Evolutionary conservation across 2,888 invertebrate species (phyloP).

Genomic region (Polietes domitor): DNA sequence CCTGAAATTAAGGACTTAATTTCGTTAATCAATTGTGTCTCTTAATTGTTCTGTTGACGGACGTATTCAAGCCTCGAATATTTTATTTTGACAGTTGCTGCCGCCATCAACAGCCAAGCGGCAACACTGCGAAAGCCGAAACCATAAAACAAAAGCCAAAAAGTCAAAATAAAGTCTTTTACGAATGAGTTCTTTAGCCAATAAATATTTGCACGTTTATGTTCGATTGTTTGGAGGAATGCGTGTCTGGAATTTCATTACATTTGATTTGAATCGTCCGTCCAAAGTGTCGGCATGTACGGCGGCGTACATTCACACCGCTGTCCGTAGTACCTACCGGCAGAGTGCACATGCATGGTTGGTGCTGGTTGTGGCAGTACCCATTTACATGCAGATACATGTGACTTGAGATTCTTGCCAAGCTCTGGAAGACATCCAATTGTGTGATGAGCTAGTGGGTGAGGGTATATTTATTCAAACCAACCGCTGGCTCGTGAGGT

Average conservation of each 20-base stretch:
- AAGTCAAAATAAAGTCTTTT: slow-evolving; percentile 40
- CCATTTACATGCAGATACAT: slow-evolving; percentile 23
- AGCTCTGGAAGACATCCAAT: slow-evolving; percentile 8
- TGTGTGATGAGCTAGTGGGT: background rate
- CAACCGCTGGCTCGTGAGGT: background rate
- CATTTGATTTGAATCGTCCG: slow-evolving; percentile 49
- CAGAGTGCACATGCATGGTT: background rate
- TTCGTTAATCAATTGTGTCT: background rate
- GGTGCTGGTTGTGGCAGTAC: background rate
- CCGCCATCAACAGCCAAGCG: background rate
- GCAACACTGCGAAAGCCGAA: background rate
- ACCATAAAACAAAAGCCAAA: background rate
- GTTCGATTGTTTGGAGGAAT: slow-evolving; percentile 51
- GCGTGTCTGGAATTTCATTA: slow-evolving; percentile 65
- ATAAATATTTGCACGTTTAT: slow-evolving; percentile 62
- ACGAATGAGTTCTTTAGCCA: slow-evolving; percentile 51
- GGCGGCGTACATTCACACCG: background rate
- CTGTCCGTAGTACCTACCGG: background rate
- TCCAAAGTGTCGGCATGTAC: background rate
- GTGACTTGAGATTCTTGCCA: slow-evolving; percentile 11
- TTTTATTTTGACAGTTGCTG: background rate
- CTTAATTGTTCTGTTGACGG: background rate
- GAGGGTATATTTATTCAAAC: slow-evolving; percentile 16
- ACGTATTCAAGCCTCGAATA: background rate
- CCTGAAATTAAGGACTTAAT: too few species aligned